Percentiles rank a stretch among this genome's conserved stretches.
Conservation (phyloP, 1,140 invertebrate genomes). For the Ganaspis sp. region DNA sequence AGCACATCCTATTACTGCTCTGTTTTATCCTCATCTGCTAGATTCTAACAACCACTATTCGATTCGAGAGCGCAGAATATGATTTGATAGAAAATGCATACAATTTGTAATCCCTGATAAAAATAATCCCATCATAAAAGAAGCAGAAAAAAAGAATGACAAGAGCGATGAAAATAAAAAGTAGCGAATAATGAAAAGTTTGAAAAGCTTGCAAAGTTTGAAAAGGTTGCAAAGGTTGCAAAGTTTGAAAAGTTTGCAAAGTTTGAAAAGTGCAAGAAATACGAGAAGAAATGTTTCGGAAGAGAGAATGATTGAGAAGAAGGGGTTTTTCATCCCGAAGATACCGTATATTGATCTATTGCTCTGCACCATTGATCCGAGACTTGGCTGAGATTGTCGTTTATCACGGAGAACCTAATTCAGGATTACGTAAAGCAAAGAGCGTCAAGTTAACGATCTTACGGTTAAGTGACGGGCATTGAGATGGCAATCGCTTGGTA, state of each 20-base stretch:
- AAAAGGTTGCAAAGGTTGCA: too few relatives aligned
- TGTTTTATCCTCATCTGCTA: not conserved
- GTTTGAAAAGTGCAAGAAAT: too few relatives aligned
- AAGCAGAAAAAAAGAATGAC: too few relatives aligned
- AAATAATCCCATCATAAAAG: too few relatives aligned
- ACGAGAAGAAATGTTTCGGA: too few relatives aligned
- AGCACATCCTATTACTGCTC: not conserved
- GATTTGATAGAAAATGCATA: not conserved
- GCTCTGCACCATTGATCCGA: not conserved
- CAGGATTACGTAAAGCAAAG: constrained; percentile 23
- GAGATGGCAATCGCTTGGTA: not conserved
- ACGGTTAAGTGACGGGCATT: constrained; percentile 10
- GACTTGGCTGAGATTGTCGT: not conserved
- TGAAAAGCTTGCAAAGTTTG: too few relatives aligned
- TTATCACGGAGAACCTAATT: constrained; percentile 14
- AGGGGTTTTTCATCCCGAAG: too few relatives aligned
- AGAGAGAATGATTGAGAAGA: not conserved
- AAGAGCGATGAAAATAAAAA: too few relatives aligned
- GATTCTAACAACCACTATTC: not conserved
- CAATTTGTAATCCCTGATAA: too few relatives aligned
- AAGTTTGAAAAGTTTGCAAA: too few relatives aligned
- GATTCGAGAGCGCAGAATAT: not conserved
- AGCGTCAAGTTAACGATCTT: constrained; percentile 17
- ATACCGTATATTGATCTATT: too few relatives aligned
- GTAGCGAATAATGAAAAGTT: too few relatives aligned